A percentile compares a stretch with the other conserved stretches of the same genome.
Evolutionary conservation across 2,113 vertebrate species (phyloP).

Genomic region (Cyphomyrus plagiostoma): DNA sequence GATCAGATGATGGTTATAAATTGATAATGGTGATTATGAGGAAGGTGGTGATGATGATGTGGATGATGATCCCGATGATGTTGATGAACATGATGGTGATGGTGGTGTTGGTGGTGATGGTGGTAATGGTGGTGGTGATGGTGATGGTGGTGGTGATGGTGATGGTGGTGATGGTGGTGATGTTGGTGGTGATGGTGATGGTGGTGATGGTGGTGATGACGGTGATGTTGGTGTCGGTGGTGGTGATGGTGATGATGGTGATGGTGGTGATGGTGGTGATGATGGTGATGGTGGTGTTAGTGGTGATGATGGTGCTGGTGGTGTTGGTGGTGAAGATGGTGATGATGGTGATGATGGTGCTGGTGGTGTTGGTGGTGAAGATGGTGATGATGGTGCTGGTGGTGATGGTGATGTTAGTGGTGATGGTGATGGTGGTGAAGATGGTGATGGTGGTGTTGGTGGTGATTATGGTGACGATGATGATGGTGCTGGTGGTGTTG

Average conservation of each 20-base stretch:
- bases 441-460: not conserved
- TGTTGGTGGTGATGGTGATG: not conserved
- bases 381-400: not conserved
- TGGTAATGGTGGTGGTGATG: not conserved
- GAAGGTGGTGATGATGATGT: not conserved
- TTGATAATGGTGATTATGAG: not conserved
- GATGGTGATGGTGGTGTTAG: slow-evolving; percentile 30
- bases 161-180: not conserved
- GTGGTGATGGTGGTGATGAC: not conserved
- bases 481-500: not conserved
- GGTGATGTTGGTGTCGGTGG: not conserved
- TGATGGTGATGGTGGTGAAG: not conserved
- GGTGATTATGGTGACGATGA: not conserved
- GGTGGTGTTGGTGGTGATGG: not conserved
- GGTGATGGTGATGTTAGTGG: not conserved
- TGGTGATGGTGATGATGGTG: not conserved
- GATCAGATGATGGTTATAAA: not conserved
- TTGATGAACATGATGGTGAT: not conserved
- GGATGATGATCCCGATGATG: not conserved
- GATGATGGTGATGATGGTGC: not conserved
- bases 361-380: not conserved
- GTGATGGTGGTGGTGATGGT: not conserved
- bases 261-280: not conserved
- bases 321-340: not conserved
- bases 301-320: not conserved